Conservation (phyloP, 1,140 invertebrate genomes). For the Heliconius hermathena region DNA sequence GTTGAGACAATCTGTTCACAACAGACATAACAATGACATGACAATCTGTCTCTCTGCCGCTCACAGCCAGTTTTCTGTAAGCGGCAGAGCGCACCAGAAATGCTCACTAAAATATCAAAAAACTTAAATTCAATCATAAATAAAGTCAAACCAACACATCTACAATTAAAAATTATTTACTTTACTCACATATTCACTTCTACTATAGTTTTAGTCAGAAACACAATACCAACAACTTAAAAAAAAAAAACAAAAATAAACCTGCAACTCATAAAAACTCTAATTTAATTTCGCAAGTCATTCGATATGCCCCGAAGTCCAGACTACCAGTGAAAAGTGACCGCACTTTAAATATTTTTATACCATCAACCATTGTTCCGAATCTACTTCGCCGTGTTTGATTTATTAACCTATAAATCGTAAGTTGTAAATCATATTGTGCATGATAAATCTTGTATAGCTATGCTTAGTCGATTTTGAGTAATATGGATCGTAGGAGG, state of each 20-base stretch:
- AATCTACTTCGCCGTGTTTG: slow-evolving; percentile 33
- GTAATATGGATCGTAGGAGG: background rate
- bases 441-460: background rate
- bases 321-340: background rate
- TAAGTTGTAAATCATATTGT: slow-evolving; percentile 34
- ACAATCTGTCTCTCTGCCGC: too few species aligned
- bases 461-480: background rate
- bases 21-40: too few species aligned
- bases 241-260: background rate
- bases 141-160: too few species aligned
- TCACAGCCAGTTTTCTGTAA: too few species aligned
- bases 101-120: too few species aligned
- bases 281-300: slow-evolving; percentile 21
- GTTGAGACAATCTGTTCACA: too few species aligned
- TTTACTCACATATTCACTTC: too few species aligned
- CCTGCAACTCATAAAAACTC: background rate
- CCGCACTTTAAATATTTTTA: slow-evolving; percentile 29
- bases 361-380: slow-evolving; percentile 33
- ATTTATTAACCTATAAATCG: slow-evolving; percentile 44
- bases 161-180: too few species aligned
- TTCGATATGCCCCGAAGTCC: slow-evolving; percentile 21
- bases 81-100: too few species aligned
- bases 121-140: too few species aligned
- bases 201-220: background rate
- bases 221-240: background rate